Percentiles rank a stretch among this genome's conserved stretches.
Conservation (phyloP, 1,140 invertebrate species). For the Drepana arcuata region DNA sequence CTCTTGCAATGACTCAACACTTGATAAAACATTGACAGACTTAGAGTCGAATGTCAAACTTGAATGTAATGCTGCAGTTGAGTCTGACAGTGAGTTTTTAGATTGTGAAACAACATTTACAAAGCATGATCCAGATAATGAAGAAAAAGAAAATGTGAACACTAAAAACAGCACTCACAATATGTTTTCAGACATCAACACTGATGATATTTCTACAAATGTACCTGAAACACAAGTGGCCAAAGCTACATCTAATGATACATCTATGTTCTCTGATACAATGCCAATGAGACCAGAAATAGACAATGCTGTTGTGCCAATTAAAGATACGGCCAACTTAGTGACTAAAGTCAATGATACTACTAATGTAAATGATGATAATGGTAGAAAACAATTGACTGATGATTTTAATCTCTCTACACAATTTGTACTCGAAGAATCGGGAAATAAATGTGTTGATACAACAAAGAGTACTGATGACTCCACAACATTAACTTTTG, state of each 20-base stretch:
- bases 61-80: slow-evolving; percentile 12
- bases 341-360: neutral
- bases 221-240: neutral
- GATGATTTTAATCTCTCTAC: too few species aligned
- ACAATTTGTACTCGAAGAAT: too few species aligned
- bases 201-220: neutral
- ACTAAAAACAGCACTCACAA: slow-evolving; percentile 1
- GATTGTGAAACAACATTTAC: slow-evolving; percentile 57
- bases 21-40: slow-evolving; percentile 26
- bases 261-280: too few species aligned
- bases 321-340: neutral
- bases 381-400: neutral
- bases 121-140: slow-evolving; percentile 20
- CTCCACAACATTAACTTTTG: neutral
- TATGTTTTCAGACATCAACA: neutral
- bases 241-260: neutral
- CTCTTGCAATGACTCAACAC: slow-evolving; percentile 34
- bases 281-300: too few species aligned
- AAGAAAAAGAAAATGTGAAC: slow-evolving; percentile 2
- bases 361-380: neutral
- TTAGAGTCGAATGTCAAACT: slow-evolving; percentile 9
- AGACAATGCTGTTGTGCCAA: neutral
- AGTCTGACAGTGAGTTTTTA: slow-evolving; percentile 54
- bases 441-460: too few species aligned
- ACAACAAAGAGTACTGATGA: too few species aligned